Base-by-base conservation (phyloP, 2,888 invertebrate genomes). In the Drosophila antonietae region DNA sequence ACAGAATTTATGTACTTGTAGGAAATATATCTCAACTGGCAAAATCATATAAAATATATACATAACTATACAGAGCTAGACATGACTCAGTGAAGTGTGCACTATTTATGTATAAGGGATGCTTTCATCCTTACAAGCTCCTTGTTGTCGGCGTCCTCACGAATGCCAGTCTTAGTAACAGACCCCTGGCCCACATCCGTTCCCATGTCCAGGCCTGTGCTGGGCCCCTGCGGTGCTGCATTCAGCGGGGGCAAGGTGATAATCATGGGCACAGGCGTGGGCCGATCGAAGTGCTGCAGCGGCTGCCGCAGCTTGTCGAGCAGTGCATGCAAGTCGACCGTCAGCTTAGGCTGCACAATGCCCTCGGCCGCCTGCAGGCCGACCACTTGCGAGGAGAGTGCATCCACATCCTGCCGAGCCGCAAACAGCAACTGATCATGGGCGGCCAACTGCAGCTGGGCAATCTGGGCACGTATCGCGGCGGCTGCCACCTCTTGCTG, bases 351-450 rank as follows among this genome's bases (percentile, higher is more conserved):
- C 51, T 85, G 81, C 8, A 83, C 79, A 46, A 93, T 90, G 3
- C 93, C 92, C 71, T 92, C 92, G 35, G 91, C 91, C 8, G 92
- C 92, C 62, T 92, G 92, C 44, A 92, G 64, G 0, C 91, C 92
- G 1, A 92, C 92, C 81, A 93, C 92, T 78, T 93, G 92, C 2
- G 93, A 92, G 12, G 93, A 93, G 0, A 93, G 55, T 1, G 93
- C 90, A 53, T 93, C 93, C 20, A 93, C 93, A 61, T 92, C 92
- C 80, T 93, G 93, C 2, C 93, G 89, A 5, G 93, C 93, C 1
- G 93, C 93, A 63, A 93, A 93, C 7, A 93, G 69, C 41, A 93
- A 72, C 68, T 93, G 93, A 74, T 93, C 93, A 59, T 93, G 93
- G 0, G 93, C 93, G 3, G 93, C 92, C 63, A 93, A 68, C 78